Evolutionary conservation across 2,888 invertebrate species (phyloP).

Genomic region (Pemphredon lugubris): DNA sequence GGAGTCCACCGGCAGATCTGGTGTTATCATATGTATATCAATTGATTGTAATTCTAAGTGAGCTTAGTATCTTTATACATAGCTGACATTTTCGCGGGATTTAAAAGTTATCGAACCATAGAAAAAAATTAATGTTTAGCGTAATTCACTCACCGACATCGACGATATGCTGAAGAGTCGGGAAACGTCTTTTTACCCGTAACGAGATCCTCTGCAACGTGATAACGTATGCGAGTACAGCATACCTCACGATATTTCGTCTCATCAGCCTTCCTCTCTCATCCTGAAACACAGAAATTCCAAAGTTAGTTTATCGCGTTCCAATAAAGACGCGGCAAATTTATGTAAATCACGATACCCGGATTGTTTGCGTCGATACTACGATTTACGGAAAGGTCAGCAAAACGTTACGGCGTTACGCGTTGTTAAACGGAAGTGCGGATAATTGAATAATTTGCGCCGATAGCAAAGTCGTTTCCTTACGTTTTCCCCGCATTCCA

Average conservation of each 20-base stretch:
- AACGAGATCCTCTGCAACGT: slow-evolving; percentile 93
- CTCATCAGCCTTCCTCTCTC: slow-evolving; percentile 94
- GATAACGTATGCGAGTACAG: slow-evolving; percentile 93
- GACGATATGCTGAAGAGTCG: slow-evolving; percentile 94
- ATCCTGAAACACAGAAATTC: slow-evolving; percentile 84
- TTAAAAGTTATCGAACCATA: too few species aligned
- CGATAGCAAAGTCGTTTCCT: neutral
- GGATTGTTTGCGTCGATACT: neutral
- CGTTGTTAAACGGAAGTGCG: neutral
- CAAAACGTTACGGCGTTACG: too few species aligned
- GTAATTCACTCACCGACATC: slow-evolving; percentile 89
- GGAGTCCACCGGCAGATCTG: too few species aligned
- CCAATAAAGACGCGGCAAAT: too few species aligned
- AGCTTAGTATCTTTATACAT: too few species aligned
- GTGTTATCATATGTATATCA: too few species aligned
- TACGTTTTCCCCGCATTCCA: too few species aligned
- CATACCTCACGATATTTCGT: slow-evolving; percentile 94
- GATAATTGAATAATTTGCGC: neutral
- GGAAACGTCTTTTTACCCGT: slow-evolving; percentile 93
- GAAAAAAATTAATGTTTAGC: too few species aligned
- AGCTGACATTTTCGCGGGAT: too few species aligned
- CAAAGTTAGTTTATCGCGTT: neutral
- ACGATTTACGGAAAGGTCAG: neutral
- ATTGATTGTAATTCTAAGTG: too few species aligned
- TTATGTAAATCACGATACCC: neutral